These are phyloP conservation scores for Aurelia aurita DNA, from an alignment of 30 jellyfish, hydroid and myxozoan species.

Conservation along the genomic window DNA sequence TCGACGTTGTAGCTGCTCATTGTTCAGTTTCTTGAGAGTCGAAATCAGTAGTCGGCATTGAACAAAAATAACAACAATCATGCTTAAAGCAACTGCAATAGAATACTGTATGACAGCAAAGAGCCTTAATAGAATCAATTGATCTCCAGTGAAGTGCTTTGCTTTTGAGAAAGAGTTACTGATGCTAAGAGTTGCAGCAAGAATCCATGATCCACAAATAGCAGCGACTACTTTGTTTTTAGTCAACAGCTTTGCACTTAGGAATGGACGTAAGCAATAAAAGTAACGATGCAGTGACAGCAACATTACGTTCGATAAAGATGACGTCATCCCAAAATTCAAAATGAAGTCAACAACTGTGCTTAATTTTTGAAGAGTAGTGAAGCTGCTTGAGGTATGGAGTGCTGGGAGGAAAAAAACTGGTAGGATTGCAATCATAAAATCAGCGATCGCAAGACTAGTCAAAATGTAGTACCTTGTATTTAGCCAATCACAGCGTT, in stretches of 20 bases:
- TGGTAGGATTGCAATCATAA: neutral
- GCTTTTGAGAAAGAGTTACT: neutral
- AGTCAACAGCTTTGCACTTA: neutral
- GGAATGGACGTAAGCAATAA: neutral
- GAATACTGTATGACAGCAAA: neutral
- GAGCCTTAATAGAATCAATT: neutral
- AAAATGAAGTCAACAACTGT: neutral
- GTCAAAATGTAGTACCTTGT: neutral
- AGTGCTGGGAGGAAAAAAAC: neutral
- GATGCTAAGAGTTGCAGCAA: neutral
- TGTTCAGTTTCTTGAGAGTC: neutral
- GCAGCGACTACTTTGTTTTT: neutral
- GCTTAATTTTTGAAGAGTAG: neutral
- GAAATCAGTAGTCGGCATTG: neutral
- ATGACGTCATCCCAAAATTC: neutral
- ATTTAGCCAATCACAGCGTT: neutral
- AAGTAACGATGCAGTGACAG: neutral
- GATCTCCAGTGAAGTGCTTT: neutral
- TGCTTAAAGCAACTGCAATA: neutral
- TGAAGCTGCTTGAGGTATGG: neutral
- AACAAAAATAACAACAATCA: neutral
- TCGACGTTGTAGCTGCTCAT: neutral
- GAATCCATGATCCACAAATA: neutral
- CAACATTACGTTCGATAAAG: neutral
- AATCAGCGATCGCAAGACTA: neutral